Evolutionary conservation across 2,888 invertebrate species (phyloP).

Genomic region (Parelbella ahira): DNA sequence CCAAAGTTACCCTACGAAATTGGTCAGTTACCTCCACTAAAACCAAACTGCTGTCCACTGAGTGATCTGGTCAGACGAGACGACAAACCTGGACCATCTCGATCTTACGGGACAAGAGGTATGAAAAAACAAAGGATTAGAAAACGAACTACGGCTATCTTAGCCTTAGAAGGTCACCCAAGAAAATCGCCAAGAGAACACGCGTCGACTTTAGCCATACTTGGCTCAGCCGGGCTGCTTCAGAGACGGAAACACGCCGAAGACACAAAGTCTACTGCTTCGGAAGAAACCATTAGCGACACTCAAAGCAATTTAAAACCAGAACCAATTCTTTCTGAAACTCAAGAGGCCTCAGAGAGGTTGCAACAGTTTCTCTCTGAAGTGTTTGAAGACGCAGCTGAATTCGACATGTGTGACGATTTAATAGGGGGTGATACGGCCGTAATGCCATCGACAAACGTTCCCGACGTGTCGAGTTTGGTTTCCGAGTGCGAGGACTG

Average conservation of each 20-base stretch:
- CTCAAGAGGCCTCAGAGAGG: constrained; percentile 60
- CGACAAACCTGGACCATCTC: constrained; percentile 59
- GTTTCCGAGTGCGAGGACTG: constrained; percentile 68
- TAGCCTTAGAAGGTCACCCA: constrained; percentile 80
- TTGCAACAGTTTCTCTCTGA: constrained; percentile 66
- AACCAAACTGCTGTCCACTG: constrained; percentile 77
- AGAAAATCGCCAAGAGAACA: constrained; percentile 93
- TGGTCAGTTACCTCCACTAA: constrained; percentile 82
- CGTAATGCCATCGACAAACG: constrained; percentile 51
- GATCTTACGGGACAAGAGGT: constrained; percentile 64
- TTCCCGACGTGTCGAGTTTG: constrained; percentile 69
- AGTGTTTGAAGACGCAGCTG: constrained; percentile 67
- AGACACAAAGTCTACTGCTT: constrained; percentile 69
- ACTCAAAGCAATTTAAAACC: constrained; percentile 50
- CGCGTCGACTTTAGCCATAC: constrained; percentile 91
- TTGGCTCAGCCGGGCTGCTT: constrained; percentile 82
- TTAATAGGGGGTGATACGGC: constrained; percentile 55
- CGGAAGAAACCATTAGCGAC: constrained; percentile 67
- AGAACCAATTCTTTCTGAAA: constrained; percentile 53
- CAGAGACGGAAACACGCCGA: constrained; percentile 73
- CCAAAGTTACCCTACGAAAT: constrained; percentile 89
- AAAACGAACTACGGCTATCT: constrained; percentile 51
- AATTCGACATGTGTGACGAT: constrained; percentile 72
- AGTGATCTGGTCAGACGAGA: constrained; percentile 70
- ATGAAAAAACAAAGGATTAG: constrained; percentile 61